Conservation (phyloP, 1,140 invertebrate species). For the Sycophila sp. region DNA sequence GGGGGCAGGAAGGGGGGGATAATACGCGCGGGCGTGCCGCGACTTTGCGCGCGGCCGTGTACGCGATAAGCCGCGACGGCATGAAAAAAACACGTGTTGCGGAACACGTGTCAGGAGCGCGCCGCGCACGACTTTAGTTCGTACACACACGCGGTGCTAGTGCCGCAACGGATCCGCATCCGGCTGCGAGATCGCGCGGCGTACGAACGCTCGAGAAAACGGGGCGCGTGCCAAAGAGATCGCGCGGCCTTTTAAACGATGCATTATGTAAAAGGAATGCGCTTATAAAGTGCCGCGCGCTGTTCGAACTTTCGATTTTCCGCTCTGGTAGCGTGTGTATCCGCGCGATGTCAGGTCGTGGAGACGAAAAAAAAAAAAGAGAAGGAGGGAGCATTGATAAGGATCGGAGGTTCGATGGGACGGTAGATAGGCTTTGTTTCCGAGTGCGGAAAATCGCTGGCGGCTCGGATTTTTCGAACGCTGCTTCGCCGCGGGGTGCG, state of each 20-base stretch:
- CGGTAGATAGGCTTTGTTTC: no score
- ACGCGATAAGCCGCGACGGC: background rate
- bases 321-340: background rate
- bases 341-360: background rate
- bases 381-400: no score
- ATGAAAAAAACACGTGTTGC: background rate
- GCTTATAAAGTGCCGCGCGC: no score
- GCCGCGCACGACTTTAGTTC: background rate
- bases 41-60: background rate
- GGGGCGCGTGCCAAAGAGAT: background rate
- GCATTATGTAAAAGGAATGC: constrained; percentile 19
- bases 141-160: background rate
- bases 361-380: no score
- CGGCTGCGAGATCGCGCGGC: background rate
- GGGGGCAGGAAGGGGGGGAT: no score
- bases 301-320: background rate
- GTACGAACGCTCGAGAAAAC: background rate
- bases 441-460: no score
- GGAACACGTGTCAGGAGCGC: background rate
- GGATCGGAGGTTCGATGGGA: no score
- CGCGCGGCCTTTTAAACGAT: constrained; percentile 2
- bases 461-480: no score
- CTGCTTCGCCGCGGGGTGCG: no score
- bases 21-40: no score
- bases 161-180: constrained; percentile 3